These are phyloP conservation scores for Onthophagus sagittarius DNA, from an alignment of 2,888 invertebrate genomes.

Conservation along the genomic window DNA sequence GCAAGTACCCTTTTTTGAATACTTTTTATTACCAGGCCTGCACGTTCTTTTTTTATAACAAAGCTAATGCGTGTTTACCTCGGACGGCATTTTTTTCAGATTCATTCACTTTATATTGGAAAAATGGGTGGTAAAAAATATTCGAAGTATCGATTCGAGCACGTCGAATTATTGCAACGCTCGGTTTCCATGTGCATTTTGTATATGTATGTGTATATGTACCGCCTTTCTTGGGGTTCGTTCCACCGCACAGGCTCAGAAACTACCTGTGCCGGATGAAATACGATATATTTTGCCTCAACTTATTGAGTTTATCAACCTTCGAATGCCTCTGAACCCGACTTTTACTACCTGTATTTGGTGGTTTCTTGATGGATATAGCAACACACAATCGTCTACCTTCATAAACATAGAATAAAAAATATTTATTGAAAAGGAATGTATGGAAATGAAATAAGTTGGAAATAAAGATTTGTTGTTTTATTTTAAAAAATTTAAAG, in stretches of 20 bases:
- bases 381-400: neutral
- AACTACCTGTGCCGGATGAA: conserved; percentile 6
- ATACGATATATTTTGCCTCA: conserved; percentile 9
- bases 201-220: neutral
- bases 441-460: no score
- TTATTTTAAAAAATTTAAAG: no score
- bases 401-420: neutral
- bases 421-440: neutral
- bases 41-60: neutral
- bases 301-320: conserved; percentile 9
- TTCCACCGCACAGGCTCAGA: neutral
- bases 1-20: neutral
- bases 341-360: conserved; percentile 8
- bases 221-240: neutral
- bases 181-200: neutral
- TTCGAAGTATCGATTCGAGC: neutral
- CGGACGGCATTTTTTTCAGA: neutral
- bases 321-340: neutral
- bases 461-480: no score
- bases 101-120: neutral
- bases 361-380: neutral
- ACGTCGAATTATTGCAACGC: neutral
- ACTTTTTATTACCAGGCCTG: neutral
- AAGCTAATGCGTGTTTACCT: neutral
- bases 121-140: neutral